Base-by-base conservation (phyloP, 2,113 vertebrate genomes). In the Solenodon paradoxus region DNA sequence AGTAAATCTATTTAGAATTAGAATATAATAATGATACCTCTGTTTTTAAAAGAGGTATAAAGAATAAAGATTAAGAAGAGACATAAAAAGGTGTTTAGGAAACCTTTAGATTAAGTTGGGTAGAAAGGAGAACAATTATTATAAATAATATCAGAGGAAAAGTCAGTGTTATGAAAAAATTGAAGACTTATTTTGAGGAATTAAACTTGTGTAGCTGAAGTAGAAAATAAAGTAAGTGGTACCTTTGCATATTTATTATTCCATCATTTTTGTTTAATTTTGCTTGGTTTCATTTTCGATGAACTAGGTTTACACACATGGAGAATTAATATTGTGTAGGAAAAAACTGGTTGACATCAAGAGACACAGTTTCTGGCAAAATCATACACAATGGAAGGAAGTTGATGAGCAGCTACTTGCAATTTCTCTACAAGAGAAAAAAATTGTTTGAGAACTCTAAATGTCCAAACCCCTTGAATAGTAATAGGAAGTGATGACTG, bases 371-470 rank as follows among this genome's bases (percentile, higher is more conserved):
- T 22, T 95, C 49, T 78, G 53, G 72, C 13, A 49, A 17, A 61
- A 16, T 51, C 66, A 80, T 78, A 35, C 12, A 42, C 9, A 78
- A n/a, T 30, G 38, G 30, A 83, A 77, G 59, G 42, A 51, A 16
- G 19, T n/a, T 42, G 7, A 61, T 61, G 59, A 88, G 63, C 35
- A 85, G 12, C 26, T 28, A 63, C 35, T 49, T 71, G 30, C 20
- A 63, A 89, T 88, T 78, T 85, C 51, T 88, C 17, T 69, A 35
- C 42, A 55, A 89, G 95, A 80, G 19, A 78, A 74, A 79, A 72
- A 69, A 59, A 45, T 26, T 40, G 19, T 32, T 45, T 87, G 49
- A 82, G 35, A 63, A 77, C n/a, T 87, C 38, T 63, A 32, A 71
- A 61, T 86, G 45, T 35, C 20, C 68, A 55, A 86, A 30, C 15